Base-by-base conservation (phyloP, 37 sponge, comb jelly and placozoan genomes). In the Beroe ovata region DNA sequence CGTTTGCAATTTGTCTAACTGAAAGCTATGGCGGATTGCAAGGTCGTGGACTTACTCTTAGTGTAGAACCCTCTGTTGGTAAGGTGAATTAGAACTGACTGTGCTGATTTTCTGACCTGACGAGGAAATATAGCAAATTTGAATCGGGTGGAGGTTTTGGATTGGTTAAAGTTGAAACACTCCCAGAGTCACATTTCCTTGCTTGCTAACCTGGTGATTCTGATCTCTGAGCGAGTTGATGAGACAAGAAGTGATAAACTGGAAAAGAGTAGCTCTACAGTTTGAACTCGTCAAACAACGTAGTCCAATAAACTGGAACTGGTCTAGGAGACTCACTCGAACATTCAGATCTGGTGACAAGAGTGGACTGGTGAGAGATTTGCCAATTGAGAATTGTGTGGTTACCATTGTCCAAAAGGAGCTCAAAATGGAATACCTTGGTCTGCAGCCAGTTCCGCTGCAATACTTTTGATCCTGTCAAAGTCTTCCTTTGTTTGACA, bases 101-200 rank as follows among this genome's bases (percentile, higher is more conserved):
- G 84, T 19, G 84, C 84, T 39, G 84, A 39, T 40, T 77, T 77
- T 77, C 84, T 37, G 54, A 77, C 84, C 84, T 77, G 69, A 47
- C 6, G 54, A 47, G 11, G 11, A 11, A 47, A 47, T 16, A 47
- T 47, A n/a, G n/a, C n/a, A n/a, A n/a, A n/a, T n/a, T n/a, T n/a
- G n/a, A n/a, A n/a, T n/a, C n/a, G n/a, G n/a, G n/a, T n/a, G n/a
- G n/a, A n/a, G n/a, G n/a, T n/a, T n/a, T n/a, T n/a, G n/a, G n/a
- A n/a, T n/a, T n/a, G n/a, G n/a, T n/a, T n/a, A n/a, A n/a, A n/a
- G n/a, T n/a, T n/a, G n/a, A n/a, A n/a, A n/a, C n/a, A n/a, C n/a
- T n/a, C n/a, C n/a, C n/a, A n/a, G n/a, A n/a, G n/a, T n/a, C n/a
- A n/a, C n/a, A n/a, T n/a, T n/a, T n/a, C n/a, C n/a, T n/a, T n/a